A percentile compares a stretch with the other conserved stretches of the same genome.
These are phyloP conservation scores for Bombus polaris DNA, from an alignment of 1,140 invertebrate species.

Conservation along the genomic window DNA sequence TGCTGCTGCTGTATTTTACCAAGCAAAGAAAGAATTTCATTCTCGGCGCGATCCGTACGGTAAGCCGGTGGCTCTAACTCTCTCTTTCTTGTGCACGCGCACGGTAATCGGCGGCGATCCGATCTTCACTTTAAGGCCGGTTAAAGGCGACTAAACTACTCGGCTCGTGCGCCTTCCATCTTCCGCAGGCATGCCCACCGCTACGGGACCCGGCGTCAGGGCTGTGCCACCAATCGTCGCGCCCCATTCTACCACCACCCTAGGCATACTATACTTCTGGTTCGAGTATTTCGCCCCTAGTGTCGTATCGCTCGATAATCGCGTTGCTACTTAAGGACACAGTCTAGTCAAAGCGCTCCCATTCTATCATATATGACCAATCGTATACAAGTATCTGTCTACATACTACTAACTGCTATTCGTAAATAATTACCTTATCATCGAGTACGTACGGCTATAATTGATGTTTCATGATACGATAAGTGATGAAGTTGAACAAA, in stretches of 20 bases:
- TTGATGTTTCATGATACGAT: background rate
- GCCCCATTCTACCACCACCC: background rate
- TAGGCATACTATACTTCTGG: background rate
- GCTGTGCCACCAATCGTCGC: background rate
- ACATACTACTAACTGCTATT: background rate
- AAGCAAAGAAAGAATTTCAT: slow-evolving; percentile 65
- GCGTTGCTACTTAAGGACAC: slow-evolving; percentile 13
- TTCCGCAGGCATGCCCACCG: slow-evolving; percentile 53
- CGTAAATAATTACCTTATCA: slow-evolving; percentile 34
- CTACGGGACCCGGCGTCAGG: slow-evolving; percentile 45
- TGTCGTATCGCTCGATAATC: slow-evolving; percentile 37
- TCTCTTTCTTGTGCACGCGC: slow-evolving; percentile 45
- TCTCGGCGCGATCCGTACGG: slow-evolving; percentile 61
- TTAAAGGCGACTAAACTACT: slow-evolving; percentile 59
- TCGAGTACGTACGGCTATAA: background rate
- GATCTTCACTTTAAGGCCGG: slow-evolving; percentile 57
- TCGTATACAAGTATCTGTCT: too few relatives aligned
- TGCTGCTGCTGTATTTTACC: slow-evolving; percentile 49
- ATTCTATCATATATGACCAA: background rate
- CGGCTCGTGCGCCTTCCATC: slow-evolving; percentile 52
- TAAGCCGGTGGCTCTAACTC: slow-evolving; percentile 51
- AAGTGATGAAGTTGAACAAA: background rate
- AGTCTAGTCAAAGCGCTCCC: background rate
- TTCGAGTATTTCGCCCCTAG: background rate
- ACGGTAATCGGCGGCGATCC: slow-evolving; percentile 47